A percentile compares a stretch with the other conserved stretches of the same genome.
Conservation (phyloP, 2,113 vertebrate genomes). For the Brachionichthys hirsutus region DNA sequence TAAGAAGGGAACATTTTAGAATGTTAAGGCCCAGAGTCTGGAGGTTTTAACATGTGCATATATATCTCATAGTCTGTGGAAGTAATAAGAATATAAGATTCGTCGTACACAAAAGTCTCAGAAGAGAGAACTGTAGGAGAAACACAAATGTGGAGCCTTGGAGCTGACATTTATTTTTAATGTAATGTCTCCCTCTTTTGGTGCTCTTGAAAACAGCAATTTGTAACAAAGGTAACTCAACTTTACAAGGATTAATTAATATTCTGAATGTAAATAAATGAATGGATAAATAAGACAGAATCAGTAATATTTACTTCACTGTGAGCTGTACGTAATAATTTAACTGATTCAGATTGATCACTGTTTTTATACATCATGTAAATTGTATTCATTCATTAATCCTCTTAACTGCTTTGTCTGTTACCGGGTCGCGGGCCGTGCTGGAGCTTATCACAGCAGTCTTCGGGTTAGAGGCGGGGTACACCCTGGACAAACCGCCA, state of each 20-base stretch:
- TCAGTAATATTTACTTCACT: no score
- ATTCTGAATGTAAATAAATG: no score
- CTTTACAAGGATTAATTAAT: background rate
- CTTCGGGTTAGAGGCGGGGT: no score
- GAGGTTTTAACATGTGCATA: background rate
- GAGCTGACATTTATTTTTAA: slow-evolving; percentile 34
- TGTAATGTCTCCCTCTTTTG: slow-evolving; percentile 74
- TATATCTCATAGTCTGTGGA: background rate
- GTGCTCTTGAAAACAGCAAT: slow-evolving; percentile 1
- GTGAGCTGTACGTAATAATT: no score
- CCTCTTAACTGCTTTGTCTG: no score
- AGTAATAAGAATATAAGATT: slow-evolving; percentile 12
- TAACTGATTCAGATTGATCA: no score
- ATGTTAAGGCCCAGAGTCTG: background rate
- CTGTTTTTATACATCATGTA: no score
- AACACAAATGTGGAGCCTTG: slow-evolving; percentile 3
- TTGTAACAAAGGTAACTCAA: no score
- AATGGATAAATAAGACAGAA: no score
- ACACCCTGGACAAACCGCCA: no score
- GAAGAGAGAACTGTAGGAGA: slow-evolving; percentile 11
- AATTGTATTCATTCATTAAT: background rate
- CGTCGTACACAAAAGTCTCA: background rate
- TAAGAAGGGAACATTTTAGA: background rate
- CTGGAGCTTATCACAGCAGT: no score
- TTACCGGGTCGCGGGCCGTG: no score